A percentile compares a stretch with the other conserved stretches of the same genome.
Conservation (phyloP, 1,140 invertebrate species). For the Rhagoletis zephyria region DNA sequence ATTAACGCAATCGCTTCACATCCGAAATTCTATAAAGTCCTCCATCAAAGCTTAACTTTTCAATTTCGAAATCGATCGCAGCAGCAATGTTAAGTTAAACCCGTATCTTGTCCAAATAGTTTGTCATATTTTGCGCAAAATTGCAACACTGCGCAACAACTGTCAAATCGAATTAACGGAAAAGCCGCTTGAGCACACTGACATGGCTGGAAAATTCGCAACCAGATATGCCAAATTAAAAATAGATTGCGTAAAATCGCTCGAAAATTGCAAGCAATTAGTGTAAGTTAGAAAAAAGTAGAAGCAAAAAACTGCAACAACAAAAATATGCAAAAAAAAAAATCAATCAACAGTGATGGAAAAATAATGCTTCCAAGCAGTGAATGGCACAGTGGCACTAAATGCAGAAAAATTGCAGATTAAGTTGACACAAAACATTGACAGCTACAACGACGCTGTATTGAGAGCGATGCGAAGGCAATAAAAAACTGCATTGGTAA, state of each 20-base stretch:
- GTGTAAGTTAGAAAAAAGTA: neutral
- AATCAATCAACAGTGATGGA: conserved; percentile 11
- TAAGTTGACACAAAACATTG: conserved; percentile 39
- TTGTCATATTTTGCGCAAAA: neutral
- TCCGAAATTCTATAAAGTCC: no score
- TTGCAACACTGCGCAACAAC: neutral
- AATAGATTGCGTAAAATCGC: neutral
- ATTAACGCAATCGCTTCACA: neutral
- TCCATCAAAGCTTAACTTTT: no score
- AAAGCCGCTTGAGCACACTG: neutral
- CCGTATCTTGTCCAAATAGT: neutral
- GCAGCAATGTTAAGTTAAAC: neutral
- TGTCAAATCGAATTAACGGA: neutral
- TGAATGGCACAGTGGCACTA: conserved; percentile 42
- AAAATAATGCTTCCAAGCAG: neutral
- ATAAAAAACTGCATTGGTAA: neutral
- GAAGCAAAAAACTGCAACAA: no score
- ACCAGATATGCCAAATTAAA: conserved; percentile 27
- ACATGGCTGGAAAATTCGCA: neutral
- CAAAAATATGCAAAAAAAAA: neutral
- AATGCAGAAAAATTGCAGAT: conserved; percentile 33
- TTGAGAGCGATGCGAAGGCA: neutral
- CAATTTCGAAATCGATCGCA: neutral
- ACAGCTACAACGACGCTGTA: conserved; percentile 9
- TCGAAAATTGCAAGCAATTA: conserved; percentile 16